Evolutionary conservation across 2,113 vertebrate genomes (phyloP).

Genomic region (Paramisgurnus dabryanus): DNA sequence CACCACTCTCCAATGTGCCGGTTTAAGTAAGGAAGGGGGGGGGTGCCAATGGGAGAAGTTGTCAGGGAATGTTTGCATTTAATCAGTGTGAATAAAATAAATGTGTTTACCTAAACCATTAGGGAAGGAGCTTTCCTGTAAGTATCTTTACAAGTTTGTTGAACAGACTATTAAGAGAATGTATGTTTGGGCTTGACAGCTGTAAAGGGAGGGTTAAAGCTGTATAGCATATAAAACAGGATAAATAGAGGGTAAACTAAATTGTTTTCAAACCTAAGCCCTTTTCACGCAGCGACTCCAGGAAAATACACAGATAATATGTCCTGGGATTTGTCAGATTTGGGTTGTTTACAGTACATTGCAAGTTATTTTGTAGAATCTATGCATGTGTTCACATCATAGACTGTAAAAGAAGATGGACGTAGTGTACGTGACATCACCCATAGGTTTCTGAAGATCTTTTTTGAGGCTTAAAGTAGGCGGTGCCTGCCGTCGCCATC

Average conservation of each 20-base stretch:
- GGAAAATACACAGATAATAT: no score
- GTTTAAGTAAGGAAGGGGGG: neutral
- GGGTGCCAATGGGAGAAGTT: constrained; percentile 1
- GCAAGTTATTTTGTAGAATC: no score
- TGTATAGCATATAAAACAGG: neutral
- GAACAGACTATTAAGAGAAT: constrained; percentile 19
- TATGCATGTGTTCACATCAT: no score
- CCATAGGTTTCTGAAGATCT: no score
- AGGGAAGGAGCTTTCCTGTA: constrained; percentile 2
- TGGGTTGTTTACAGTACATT: no score
- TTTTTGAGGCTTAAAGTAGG: no score
- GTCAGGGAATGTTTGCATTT: constrained; percentile 29
- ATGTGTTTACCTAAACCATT: constrained; percentile 10
- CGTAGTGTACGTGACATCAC: no score
- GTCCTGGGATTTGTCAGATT: no score
- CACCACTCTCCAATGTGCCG: constrained; percentile 27
- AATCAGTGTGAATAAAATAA: constrained; percentile 29
- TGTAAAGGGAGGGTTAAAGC: neutral
- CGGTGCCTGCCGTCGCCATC: no score
- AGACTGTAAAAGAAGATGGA: no score
- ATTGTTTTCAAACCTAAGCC: no score
- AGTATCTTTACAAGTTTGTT: neutral
- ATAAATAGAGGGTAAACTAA: neutral
- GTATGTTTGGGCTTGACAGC: neutral
- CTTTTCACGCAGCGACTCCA: no score